These are phyloP conservation scores for Passer domesticus DNA, from an alignment of 2,113 vertebrate genomes.

Conservation along the genomic window DNA sequence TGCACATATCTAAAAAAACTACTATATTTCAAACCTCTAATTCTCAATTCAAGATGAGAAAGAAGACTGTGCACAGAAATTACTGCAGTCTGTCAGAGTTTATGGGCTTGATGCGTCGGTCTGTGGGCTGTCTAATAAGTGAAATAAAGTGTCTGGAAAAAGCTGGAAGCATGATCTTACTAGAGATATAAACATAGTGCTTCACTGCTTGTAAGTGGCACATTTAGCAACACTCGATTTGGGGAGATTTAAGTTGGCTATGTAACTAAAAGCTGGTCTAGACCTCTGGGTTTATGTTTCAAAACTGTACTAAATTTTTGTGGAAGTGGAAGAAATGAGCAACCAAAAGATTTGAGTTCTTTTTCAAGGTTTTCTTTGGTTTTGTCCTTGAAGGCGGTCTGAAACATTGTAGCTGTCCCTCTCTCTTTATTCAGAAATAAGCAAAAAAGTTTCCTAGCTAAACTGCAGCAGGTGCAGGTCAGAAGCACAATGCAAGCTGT, in stretches of 20 bases:
- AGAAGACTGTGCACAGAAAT: neutral
- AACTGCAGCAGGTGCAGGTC: neutral
- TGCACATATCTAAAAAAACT: neutral
- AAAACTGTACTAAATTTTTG: neutral
- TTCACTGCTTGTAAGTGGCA: neutral
- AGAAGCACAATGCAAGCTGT: neutral
- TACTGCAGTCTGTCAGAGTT: neutral
- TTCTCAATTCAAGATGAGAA: neutral
- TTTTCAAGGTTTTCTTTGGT: neutral
- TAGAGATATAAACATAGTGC: neutral
- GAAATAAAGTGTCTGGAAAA: constrained; percentile 20
- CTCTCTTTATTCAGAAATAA: neutral
- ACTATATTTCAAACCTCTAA: neutral
- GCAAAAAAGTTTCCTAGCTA: neutral
- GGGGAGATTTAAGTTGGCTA: constrained; percentile 1
- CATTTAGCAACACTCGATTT: neutral
- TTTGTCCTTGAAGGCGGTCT: neutral
- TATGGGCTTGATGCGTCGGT: neutral
- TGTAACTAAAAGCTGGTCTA: constrained; percentile 3
- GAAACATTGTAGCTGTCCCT: neutral
- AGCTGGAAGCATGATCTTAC: neutral
- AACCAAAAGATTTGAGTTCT: neutral
- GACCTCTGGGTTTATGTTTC: constrained; percentile 2
- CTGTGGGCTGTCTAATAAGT: neutral
- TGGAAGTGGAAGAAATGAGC: neutral